phyloP scores from a whole-genome alignment of 2,888 invertebrate genomes.

The Eupithecia abbreviata region DNA sequence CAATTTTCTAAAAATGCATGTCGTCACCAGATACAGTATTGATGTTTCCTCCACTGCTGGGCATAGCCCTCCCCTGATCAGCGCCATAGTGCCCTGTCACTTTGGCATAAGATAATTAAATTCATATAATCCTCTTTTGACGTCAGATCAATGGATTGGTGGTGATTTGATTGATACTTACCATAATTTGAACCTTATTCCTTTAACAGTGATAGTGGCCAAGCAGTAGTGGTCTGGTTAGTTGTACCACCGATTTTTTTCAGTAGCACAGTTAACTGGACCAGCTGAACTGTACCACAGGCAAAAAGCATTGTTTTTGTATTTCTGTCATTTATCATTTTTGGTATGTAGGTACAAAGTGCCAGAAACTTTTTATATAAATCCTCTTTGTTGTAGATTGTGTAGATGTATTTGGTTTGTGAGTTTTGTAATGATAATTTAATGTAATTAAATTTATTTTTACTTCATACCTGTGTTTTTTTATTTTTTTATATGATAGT shows the following conservation, averaged over 20 bases:
- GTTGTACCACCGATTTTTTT: no score
- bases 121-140: background rate
- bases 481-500: background rate
- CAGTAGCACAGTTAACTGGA: background rate
- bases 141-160: background rate
- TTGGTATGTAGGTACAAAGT: conserved; percentile 52
- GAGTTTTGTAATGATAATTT: conserved; percentile 62
- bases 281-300: background rate
- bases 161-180: background rate
- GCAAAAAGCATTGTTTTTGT: background rate
- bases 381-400: conserved; percentile 51
- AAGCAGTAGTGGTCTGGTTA: background rate
- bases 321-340: background rate
- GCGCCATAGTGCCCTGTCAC: no score
- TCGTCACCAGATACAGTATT: no score
- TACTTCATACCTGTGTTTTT: conserved; percentile 55
- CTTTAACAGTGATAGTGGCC: background rate
- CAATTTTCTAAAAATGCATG: no score
- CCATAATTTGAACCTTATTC: background rate
- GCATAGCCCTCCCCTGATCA: no score
- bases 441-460: conserved; percentile 73
- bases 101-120: background rate
- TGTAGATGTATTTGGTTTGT: conserved; percentile 56
- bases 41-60: no score
- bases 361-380: conserved; percentile 54